Evolutionary conservation across 2,797 vertebrate genomes (phyloP), one percentile per base, ranked within the genome.

Genomic region (Acrocephalus scirpaceus): DNA sequence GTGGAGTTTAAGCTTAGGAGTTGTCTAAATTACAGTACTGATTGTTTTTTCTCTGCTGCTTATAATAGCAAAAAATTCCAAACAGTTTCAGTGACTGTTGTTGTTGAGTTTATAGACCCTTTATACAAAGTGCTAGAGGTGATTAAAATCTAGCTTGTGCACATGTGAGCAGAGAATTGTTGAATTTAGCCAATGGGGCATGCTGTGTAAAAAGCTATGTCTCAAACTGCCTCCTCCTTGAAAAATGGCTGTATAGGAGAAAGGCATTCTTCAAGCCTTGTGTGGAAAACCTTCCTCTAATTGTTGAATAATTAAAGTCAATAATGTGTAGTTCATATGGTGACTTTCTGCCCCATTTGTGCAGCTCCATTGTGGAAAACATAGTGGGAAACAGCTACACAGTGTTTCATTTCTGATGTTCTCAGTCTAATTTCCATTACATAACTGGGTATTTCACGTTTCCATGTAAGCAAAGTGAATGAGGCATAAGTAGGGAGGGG

Each of bases 341-440:
- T 30, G 51, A 79, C 72, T 93, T 94, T 86, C 67, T 94, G 88
- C 45, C 56, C 79, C 69, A 74, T 93, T 95, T 95, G 40, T 83
- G 72, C 61, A 1, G 9, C 60, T 93, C 34, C 48, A 69, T 0
- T 40, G 67, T 0, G 0, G 80, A 92, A 93, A 92, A 70, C 4
- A 4, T 42, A 70, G 32, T 0, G 0, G 51, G n/a, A 48, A 83
- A 36, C 4, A 9, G 23, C 79, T 90, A 62, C 38, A 12, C 40
- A 70, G 64, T 73, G 22, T 40, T 92, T 90, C 54, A 79, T 76
- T 88, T 69, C 47, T 88, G 47, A 82, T 88, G 40, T 66, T 93
- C 66, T 53, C 32, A 69, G 11, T 76, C 78, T 54, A 61, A 79
- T 66, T 86, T 92, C 48, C 76, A 1, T 44, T 70, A 50, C 38